Base-by-base conservation (phyloP, 2,797 vertebrate species). In the Scleropages formosus region DNA sequence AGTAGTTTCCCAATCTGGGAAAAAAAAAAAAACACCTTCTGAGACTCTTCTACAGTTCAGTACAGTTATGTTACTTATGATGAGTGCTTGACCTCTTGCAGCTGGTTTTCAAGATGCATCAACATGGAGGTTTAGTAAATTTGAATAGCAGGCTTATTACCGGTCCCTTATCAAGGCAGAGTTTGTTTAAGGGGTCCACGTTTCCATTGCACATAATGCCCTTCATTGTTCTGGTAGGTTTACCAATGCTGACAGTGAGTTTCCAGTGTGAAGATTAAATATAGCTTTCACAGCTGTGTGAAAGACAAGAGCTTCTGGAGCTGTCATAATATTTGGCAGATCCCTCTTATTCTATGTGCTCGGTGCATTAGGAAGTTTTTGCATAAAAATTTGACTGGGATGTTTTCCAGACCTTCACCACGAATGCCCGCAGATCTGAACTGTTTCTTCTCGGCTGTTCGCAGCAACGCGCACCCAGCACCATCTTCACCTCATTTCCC, bases 171-270 rank as follows among this genome's bases (percentile, higher is more conserved):
- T 59, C 22, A 27, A 59, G 15, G 75, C 61, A 26, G 39, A 47
- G 8, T 20, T 77, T 44, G 47, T 72, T 63, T 72, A 61, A 31
- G 63, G 65, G 61, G 6, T 58, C 62, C 31, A 58, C 20, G 24
- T 46, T 27, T 76, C 53, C 24, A 24, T 6, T 31, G 26, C 59
- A 24, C 15, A 44, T 56, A 51, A 26, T 56, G 49, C 20, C 24
- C 2, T 26, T 26, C 44, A 15, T 22, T 24, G 13, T 18, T 8
- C 56, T 62, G 72, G 27, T n/a, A 46, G 12, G 59, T 46, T 26
- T 73, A 15, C 39, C 39, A 26, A 24, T 15, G 31, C 2, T 39
- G 31, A 39, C 31, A 39, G 31, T 39, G 24, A 58, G 70, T 44
- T 27, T 60, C 58, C 53, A 2, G 8, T 39, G n/a, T 72, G 46